Percentiles rank a stretch among this genome's conserved stretches.
Conservation (phyloP, 2,113 vertebrate genomes). For the Onychostoma macrolepis region DNA sequence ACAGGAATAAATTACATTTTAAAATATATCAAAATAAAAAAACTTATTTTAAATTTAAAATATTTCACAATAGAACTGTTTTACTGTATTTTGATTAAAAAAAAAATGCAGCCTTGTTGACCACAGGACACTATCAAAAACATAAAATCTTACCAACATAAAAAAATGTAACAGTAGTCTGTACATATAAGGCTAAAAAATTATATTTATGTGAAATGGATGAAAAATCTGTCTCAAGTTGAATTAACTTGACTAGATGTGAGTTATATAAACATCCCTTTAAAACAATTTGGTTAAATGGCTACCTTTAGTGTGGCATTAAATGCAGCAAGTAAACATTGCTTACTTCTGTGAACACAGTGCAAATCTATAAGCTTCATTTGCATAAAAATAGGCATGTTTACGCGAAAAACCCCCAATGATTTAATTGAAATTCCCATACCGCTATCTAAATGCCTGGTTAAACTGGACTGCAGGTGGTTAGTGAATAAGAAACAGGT, state of each 20-base stretch:
- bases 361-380: background rate
- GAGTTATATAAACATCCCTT: background rate
- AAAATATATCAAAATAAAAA: background rate
- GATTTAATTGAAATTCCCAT: background rate
- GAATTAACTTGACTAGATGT: background rate
- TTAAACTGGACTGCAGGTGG: slow-evolving; percentile 2
- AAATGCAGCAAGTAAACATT: background rate
- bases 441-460: background rate
- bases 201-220: background rate
- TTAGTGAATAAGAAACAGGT: background rate
- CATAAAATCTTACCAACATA: background rate
- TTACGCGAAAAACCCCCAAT: background rate
- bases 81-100: background rate
- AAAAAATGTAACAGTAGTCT: background rate
- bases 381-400: background rate
- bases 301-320: background rate
- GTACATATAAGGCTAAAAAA: background rate
- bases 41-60: background rate
- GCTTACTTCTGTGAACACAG: background rate
- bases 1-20: background rate
- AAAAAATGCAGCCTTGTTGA: background rate
- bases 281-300: background rate
- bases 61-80: too few relatives aligned
- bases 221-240: background rate
- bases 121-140: background rate